Evolutionary conservation across 2,797 vertebrate species (phyloP).

Genomic region (Coluber constrictor): DNA sequence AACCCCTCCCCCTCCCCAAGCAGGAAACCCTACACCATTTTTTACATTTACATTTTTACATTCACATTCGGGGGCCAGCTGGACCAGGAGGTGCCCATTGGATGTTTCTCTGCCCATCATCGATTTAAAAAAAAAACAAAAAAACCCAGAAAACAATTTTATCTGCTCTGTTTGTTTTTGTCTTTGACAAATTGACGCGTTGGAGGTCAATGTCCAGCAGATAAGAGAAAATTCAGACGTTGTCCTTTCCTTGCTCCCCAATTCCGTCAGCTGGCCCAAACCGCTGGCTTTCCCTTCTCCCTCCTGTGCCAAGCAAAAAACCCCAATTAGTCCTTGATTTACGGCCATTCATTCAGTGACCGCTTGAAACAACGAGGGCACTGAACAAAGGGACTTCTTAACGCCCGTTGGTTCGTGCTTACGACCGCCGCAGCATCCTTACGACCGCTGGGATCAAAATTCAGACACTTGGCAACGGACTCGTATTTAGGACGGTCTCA

Average conservation of each 20-base stretch:
- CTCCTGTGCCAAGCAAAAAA: not conserved
- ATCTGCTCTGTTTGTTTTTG: not conserved
- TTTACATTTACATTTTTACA: too few species aligned
- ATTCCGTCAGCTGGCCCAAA: not conserved
- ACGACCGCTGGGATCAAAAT: too few species aligned
- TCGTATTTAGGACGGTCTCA: too few species aligned
- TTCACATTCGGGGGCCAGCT: not conserved
- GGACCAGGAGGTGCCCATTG: not conserved
- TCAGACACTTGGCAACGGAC: too few species aligned
- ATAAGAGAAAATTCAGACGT: not conserved
- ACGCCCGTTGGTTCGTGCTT: too few species aligned
- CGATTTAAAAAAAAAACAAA: not conserved
- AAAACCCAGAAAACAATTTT: not conserved
- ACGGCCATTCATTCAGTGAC: fast-evolving
- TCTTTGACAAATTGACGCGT: not conserved
- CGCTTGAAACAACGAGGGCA: not conserved
- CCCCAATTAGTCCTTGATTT: not conserved
- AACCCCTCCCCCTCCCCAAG: too few species aligned
- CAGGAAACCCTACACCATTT: too few species aligned
- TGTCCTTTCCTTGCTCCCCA: not conserved
- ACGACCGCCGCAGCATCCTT: too few species aligned
- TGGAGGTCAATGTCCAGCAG: not conserved
- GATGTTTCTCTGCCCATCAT: not conserved
- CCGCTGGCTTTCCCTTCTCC: not conserved
- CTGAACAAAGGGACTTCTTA: too few species aligned